Evolutionary conservation across 2,797 vertebrate genomes (phyloP), one percentile per base, ranked within the genome.

Genomic region (Serranus cabrilla): DNA sequence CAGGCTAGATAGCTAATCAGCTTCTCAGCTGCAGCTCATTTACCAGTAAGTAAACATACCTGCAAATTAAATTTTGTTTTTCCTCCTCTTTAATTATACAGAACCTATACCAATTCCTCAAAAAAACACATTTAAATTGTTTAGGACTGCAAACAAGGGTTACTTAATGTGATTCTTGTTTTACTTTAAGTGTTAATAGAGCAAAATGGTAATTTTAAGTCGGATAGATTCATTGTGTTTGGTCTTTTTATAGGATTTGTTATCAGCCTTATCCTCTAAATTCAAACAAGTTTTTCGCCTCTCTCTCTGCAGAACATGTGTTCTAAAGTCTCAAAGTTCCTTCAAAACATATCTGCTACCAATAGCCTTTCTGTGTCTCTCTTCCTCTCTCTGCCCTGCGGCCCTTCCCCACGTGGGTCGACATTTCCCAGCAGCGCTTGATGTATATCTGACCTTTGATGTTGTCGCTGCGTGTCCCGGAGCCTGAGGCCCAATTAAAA

Each of bases 381-480:
- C 76, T 74, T 70, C 50, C 50, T 72, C 74, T 61, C 71, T 60
- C 46, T 80, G 64, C 70, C 79, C 87, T 17, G 77, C 62, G 27
- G 85, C 73, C 76, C 78, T 67, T 79, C 78, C 78, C 68, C 69
- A 76, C 80, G 55, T 81, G 82, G 83, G 82, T 87, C 84, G 87
- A 91, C 93, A 94, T 94, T 94, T 94, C 91, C 89, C 86, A 88
- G 86, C 87, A 85, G 79, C 67, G 66, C 89, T 92, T 95, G 94
- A 96, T 95, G 92, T 95, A 95, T 95, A 95, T 95, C 93, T 96
- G 93, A 95, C 95, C 95, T 96, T 95, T 96, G 93, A 95, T 95
- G 94, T 93, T 94, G 93, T 94, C 87, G 80, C 91, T 80, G 80
- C 78, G 46, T 89, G 89, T 93, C 91, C 91, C 54, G 39, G 66